Percentiles rank a stretch among this genome's conserved stretches.
Evolutionary conservation across 2,113 vertebrate genomes (phyloP).

Genomic region (Malurus melanocephalus): DNA sequence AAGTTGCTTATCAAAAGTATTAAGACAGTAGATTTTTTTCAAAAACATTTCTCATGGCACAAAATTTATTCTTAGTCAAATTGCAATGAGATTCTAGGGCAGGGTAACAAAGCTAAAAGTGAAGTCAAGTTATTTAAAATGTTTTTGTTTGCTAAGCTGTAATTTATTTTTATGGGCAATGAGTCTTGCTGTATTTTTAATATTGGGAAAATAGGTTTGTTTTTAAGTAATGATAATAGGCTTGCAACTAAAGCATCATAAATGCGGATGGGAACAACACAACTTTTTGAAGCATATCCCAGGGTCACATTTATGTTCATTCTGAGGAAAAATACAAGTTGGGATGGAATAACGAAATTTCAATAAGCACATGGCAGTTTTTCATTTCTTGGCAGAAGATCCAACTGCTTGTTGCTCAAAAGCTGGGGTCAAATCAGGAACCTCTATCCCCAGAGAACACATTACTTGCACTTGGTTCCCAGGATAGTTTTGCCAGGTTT

Average conservation of each 20-base stretch:
- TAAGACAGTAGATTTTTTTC: neutral
- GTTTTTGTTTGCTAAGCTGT: neutral
- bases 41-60: neutral
- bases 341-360: neutral
- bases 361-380: neutral
- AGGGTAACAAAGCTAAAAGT: neutral
- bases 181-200: neutral
- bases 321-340: neutral
- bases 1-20: neutral
- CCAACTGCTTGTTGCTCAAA: neutral
- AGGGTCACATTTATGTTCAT: neutral
- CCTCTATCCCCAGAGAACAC: constrained; percentile 3
- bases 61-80: neutral
- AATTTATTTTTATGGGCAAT: neutral
- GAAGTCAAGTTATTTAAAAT: neutral
- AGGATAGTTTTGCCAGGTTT: constrained; percentile 34
- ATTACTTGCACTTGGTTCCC: constrained; percentile 26
- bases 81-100: neutral
- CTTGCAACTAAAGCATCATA: neutral
- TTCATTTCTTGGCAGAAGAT: constrained; percentile 34
- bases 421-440: constrained; percentile 20
- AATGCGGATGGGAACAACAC: neutral
- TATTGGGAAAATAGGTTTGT: neutral
- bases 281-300: neutral
- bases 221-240: neutral